Base-by-base conservation (phyloP, 2,113 vertebrate genomes). In the Pterocles burchelli region DNA sequence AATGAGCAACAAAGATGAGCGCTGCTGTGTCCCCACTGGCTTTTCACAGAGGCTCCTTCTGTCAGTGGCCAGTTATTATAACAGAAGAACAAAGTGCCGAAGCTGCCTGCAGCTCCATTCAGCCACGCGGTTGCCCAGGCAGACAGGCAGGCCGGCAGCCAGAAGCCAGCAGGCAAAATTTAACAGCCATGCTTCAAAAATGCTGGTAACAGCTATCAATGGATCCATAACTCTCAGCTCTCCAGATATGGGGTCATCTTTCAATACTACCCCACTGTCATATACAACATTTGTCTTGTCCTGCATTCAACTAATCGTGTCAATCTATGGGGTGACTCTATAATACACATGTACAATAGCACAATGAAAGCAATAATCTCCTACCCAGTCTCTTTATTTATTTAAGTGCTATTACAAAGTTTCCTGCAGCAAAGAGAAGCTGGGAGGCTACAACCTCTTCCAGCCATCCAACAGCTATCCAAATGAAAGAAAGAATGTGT, bases 311-410 rank as follows among this genome's bases (percentile, higher is more conserved):
- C 96, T 96, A 94, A 91, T 93, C 95, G 97, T 98, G 98, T 98
- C 97, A 97, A 66, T 98, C 98, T 97, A 75, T 33, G 66, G 97
- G 97, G 97, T 25, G 94, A 97, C 96, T 97, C 95, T 95, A 98
- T 98, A 98, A 98, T 98, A 81, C 98, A 95, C 96, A 97, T 97
- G 97, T 94, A 98, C 98, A 99, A 99, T 98, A 98, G 98, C 98
- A 99, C 99, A 99, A 99, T 99, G 98, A 98, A 97, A 98, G 97
- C 98, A 99, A 98, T 99, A 98, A 99, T 98, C 98, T 98, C 99
- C 98, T 98, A 97, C 98, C 97, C 98, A 96, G 98, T 95, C 97
- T 98, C 98, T 99, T 99, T 98, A 98, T 98, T 97, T 97, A 97
- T 98, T 96, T 98, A 98, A 98, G 98, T 97, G 97, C 98, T 98